Evolutionary conservation across 2,113 vertebrate genomes (phyloP), one percentile per base, ranked within the genome.

Genomic region (Sprattus sprattus): DNA sequence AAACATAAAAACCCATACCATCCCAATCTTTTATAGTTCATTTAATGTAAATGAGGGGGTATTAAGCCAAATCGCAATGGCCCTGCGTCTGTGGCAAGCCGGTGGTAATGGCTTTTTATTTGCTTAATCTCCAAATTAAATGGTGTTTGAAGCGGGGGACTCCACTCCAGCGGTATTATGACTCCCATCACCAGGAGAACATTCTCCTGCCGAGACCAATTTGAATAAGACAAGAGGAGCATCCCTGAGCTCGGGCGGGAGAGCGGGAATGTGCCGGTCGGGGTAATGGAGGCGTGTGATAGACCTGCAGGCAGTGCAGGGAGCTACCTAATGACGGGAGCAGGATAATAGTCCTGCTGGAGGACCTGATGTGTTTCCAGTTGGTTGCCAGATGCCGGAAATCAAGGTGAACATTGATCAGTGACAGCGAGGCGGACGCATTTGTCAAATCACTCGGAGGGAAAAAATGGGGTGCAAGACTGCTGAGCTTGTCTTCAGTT

Each of bases 151-250:
- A 96, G 71, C 28, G 95, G 92, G 92, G 96, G 96, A 95, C 95
- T 85, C 87, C 85, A 87, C 88, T 91, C 80, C 87, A 90, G 81
- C 94, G 89, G 91, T 94, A 96, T 96, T 97, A 97, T 97, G 96
- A 95, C 96, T 97, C 96, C 96, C 95, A 97, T 99, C 97, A 97
- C 96, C 96, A 96, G 90, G 95, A 96, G 95, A 96, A 95, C 95
- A 97, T 98, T 97, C 97, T 97, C 97, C 97, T 96, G 96, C 96
- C 96, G 97, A 97, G 97, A 97, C 96, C 97, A 95, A 97, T 97
- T 96, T 96, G 96, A 97, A 97, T 96, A 96, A 97, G 96, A 97
- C 95, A 95, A 96, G 96, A 96, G 91, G 95, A 95, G 95, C 97
- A 94, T 97, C 95, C 96, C 96, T 95, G 95, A 96, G 96, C 95